Percentiles rank a stretch among this genome's conserved stretches.
phyloP scores from a whole-genome alignment of 2,113 vertebrate genomes.

The Gopherus flavomarginatus region DNA sequence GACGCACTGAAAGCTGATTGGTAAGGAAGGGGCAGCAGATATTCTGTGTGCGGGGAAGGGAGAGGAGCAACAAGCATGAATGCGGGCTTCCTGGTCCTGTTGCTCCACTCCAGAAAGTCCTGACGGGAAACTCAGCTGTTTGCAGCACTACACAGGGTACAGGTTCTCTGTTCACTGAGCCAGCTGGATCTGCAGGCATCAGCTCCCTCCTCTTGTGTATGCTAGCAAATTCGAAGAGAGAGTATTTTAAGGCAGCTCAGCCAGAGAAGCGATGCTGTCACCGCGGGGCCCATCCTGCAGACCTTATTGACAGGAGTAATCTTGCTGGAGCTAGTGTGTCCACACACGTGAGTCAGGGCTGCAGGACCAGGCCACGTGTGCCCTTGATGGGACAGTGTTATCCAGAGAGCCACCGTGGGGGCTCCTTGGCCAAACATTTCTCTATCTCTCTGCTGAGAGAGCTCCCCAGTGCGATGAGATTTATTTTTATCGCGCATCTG shows the following conservation, averaged over 20 bases:
- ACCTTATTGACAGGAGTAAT: neutral
- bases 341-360: accelerated
- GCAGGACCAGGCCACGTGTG: neutral
- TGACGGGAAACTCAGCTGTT: accelerated
- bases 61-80: slow-evolving; percentile 24
- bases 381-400: neutral
- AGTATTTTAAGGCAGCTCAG: neutral
- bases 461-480: slow-evolving; percentile 61
- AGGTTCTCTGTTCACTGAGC: neutral
- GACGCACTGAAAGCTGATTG: slow-evolving; percentile 65
- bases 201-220: neutral
- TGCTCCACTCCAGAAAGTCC: neutral
- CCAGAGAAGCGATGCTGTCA: neutral
- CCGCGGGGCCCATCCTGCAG: neutral
- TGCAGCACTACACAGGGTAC: neutral
- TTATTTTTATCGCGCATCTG: slow-evolving; percentile 72
- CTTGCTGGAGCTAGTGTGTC: neutral
- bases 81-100: neutral
- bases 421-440: slow-evolving; percentile 65
- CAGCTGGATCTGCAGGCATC: neutral
- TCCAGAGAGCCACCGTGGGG: slow-evolving; percentile 26
- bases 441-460: slow-evolving; percentile 31
- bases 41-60: slow-evolving; percentile 26
- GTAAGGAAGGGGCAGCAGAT: slow-evolving; percentile 42
- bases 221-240: neutral